These are phyloP conservation scores for Phytoseiulus persimilis DNA, from an alignment of 2,888 invertebrate genomes.

Conservation along the genomic window DNA sequence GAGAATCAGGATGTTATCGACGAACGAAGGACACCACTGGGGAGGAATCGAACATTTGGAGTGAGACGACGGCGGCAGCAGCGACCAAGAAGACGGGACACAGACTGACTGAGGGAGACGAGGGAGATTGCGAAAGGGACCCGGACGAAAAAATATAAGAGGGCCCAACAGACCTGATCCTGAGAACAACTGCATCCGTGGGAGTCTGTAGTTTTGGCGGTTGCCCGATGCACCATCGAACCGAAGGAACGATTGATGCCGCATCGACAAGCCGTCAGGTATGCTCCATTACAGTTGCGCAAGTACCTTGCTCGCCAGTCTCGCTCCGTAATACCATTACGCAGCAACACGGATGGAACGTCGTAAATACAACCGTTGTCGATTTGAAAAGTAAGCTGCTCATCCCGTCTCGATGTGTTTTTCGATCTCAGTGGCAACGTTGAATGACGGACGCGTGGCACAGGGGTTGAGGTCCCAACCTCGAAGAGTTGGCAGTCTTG, in stretches of 20 bases:
- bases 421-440: too few relatives aligned
- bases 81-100: background rate
- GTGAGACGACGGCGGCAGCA: background rate
- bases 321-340: background rate
- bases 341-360: background rate
- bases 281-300: background rate
- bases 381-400: background rate
- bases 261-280: background rate
- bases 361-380: background rate
- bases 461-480: too few relatives aligned
- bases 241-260: background rate
- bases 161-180: background rate
- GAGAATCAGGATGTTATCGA: slow-evolving; percentile 5
- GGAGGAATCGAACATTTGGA: slow-evolving; percentile 5
- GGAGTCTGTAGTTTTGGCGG: background rate
- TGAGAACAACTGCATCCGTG: background rate
- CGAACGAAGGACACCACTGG: slow-evolving; percentile 5
- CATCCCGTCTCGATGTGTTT: background rate
- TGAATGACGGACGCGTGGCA: too few relatives aligned
- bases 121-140: background rate
- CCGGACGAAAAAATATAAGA: background rate
- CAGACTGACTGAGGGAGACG: background rate
- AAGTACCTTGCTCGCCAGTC: background rate
- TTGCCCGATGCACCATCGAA: background rate
- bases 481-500: too few relatives aligned